A percentile compares a stretch with the other conserved stretches of the same genome.
phyloP scores from a whole-genome alignment of 2,113 vertebrate species.

The Cyanocitta stelleri region DNA sequence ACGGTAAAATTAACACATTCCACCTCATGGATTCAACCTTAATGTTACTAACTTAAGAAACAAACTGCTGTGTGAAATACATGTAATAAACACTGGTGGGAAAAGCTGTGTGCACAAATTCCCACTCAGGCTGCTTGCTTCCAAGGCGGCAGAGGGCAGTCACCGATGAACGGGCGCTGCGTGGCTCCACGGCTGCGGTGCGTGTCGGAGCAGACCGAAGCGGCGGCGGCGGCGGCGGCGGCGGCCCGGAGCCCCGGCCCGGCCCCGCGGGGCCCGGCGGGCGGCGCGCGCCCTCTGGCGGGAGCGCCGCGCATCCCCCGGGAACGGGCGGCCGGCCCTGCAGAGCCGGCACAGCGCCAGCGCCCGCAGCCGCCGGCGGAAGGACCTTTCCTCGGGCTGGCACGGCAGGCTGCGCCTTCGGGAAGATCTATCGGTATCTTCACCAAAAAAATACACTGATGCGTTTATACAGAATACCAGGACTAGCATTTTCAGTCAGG shows the following conservation, averaged over 20 bases:
- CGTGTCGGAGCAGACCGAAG: not conserved
- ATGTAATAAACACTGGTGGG: not conserved
- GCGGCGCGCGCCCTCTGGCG: not conserved
- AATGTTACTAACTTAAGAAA: not conserved
- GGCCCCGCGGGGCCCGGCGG: not conserved
- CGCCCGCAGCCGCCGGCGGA: rapidly evolving
- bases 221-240: rapidly evolving
- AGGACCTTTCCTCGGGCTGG: not conserved
- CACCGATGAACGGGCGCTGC: not conserved
- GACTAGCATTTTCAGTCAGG: not conserved
- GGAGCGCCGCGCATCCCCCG: not conserved
- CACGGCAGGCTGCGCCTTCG: not conserved
- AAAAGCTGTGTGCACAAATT: not conserved
- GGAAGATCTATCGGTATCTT: too few species aligned
- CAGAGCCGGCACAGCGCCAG: rapidly evolving
- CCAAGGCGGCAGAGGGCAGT: not conserved
- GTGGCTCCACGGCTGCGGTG: not conserved
- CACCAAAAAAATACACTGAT: not conserved
- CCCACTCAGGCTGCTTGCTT: not conserved
- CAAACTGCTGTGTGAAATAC: not conserved
- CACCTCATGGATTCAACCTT: not conserved
- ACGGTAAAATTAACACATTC: not conserved
- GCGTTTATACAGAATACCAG: not conserved
- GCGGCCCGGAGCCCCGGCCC: not conserved
- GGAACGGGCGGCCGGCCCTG: not conserved